Evolutionary conservation across 2,797 vertebrate genomes (phyloP), one percentile per base, ranked within the genome.

Genomic region (Lagodon rhomboides): DNA sequence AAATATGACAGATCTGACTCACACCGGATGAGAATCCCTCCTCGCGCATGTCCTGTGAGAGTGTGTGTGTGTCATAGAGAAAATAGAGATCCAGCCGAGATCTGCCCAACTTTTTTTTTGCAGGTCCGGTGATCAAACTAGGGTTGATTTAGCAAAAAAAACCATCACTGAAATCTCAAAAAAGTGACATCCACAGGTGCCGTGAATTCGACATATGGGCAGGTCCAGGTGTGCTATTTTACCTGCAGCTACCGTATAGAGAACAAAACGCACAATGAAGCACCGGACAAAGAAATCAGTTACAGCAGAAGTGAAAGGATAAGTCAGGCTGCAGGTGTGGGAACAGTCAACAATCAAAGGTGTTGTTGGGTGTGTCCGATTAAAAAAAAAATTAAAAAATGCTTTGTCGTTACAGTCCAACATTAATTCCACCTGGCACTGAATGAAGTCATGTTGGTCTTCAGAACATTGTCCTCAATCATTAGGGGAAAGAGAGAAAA

Each of bases 1-100:
- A 93, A 92, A 89, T 81, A 84, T 91, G 61, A 92, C 82, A 77
- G 65, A 58, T 85, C 62, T 90, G 87, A 91, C 74, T 91, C 89
- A 90, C 70, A 73, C 27, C 0, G 64, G 68, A 82, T 55, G 73
- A 49, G 72, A 88, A 75, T 79, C 30, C 46, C 77, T 73, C 68
- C 73, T 80, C 59, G 79, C 88, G 79, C 80, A 84, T 86, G 73
- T 66, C 30, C 50, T 20, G 38, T 9, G 23, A 72, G 60, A 54
- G 67, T 63, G 71, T 15, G 70, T 18, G 62, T 59, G 59, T 66
- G 56, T 59, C 20, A 38, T 55, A 77, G 56, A 63, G 49, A 38
- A 61, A 71, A 77, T 6, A 64, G 23, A 67, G 71, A 79, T 43
- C 74, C 73, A 51, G 70, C 69, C 62, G 38, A 60, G 20, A 38